Evolutionary conservation across 2,113 vertebrate species (phyloP), one percentile per base, ranked within the genome.

Genomic region (Phycodurus eques): DNA sequence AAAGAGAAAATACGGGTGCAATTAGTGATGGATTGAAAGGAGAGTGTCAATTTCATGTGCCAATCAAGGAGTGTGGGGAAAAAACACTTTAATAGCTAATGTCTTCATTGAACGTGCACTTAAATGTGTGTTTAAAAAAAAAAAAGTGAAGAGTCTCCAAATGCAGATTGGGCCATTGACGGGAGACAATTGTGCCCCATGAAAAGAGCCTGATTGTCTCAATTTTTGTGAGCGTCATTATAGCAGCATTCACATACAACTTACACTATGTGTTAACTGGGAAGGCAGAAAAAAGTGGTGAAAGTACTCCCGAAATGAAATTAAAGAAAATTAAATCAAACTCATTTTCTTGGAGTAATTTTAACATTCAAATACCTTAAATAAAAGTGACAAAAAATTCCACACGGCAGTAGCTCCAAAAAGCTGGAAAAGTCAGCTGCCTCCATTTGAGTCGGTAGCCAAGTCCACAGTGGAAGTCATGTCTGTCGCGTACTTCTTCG

Each of bases 21-120:
- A 96, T 96, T 96, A 96, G 93, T 92, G 93, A 91, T 89, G 92
- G 92, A 94, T 94, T 94, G 92, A 95, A 95, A 96, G 94, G 95
- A 68, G 90, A 94, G 95, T 95, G 95, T 95, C 94, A 94, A 96
- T 96, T 96, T 94, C 93, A 94, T 88, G 93, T 96, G 95, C 95
- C 95, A 96, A 93, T 96, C 95, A 96, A 80, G 90, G 86, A 90
- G 90, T 17, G 92, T 79, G 69, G 72, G 15, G 10, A 42, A n/a
- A 72, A 92, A 92, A 93, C 94, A 91, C 15, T 91, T 92, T 92
- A 92, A 93, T 94, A 95, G 94, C 93, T 93, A 94, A 95, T 96
- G 95, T 94, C 94, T 96, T 96, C 59, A 61, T 35, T 61, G 31
- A 61, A 61, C 14, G 31, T 35, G 33, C 59, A 61, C 59, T 33